phyloP scores from a whole-genome alignment of 2,113 vertebrate genomes.

The Numida meleagris region DNA sequence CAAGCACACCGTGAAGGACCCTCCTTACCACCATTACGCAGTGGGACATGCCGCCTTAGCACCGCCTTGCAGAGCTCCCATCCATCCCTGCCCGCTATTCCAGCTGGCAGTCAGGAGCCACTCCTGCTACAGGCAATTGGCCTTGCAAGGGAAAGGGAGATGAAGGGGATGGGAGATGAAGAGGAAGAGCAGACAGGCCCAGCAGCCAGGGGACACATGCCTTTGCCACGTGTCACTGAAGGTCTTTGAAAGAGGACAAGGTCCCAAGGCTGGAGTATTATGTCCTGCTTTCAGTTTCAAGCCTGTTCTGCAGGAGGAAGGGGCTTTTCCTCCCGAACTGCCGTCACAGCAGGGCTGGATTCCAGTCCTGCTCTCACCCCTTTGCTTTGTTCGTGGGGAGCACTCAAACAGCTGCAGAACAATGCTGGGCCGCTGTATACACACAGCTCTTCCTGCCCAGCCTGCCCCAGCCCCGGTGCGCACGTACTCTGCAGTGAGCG shows the following conservation, averaged over 20 bases:
- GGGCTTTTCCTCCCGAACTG: constrained; percentile 32
- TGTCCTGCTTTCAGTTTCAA: constrained; percentile 52
- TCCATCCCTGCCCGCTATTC: background rate
- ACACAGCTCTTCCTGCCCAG: constrained; percentile 60
- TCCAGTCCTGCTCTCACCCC: constrained; percentile 33
- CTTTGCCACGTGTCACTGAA: background rate
- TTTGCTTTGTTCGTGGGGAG: constrained; percentile 45
- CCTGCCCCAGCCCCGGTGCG: background rate
- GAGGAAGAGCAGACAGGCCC: background rate
- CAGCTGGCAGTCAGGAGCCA: background rate
- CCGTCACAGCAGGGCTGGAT: constrained; percentile 21
- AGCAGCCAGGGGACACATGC: background rate
- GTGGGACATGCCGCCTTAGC: background rate
- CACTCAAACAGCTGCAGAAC: constrained; percentile 47
- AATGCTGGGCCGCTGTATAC: background rate
- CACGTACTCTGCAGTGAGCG: background rate
- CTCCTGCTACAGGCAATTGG: background rate
- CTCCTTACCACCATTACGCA: background rate
- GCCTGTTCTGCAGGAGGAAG: background rate
- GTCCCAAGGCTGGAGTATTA: background rate
- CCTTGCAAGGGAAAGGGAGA: background rate
- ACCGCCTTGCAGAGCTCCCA: background rate
- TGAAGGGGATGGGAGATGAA: background rate
- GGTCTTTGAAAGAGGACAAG: background rate
- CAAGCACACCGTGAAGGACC: background rate